A percentile compares a stretch with the other conserved stretches of the same genome.
These are phyloP conservation scores for Drosophila formosana DNA, from an alignment of 2,888 invertebrate genomes.

Conservation along the genomic window DNA sequence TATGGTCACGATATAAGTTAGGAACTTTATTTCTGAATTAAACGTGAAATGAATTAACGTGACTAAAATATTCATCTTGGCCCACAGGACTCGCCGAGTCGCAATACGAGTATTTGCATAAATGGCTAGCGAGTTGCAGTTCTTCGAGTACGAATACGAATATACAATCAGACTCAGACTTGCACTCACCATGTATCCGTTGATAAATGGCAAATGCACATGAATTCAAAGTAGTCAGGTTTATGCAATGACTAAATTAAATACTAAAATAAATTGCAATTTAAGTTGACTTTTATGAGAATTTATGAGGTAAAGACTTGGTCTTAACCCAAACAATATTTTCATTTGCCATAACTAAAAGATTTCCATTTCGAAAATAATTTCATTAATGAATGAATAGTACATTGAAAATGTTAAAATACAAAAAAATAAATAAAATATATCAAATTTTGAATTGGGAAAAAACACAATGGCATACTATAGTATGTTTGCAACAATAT, in stretches of 20 bases:
- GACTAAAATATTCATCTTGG: slow-evolving; percentile 78
- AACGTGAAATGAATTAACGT: slow-evolving; percentile 80
- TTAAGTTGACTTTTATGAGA: slow-evolving; percentile 44
- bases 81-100: slow-evolving; percentile 29
- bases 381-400: too few species aligned
- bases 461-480: too few species aligned
- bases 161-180: slow-evolving; percentile 2
- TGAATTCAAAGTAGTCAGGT: slow-evolving; percentile 67
- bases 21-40: slow-evolving; percentile 80
- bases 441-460: too few species aligned
- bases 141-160: slow-evolving; percentile 10
- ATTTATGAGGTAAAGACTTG: slow-evolving; percentile 12
- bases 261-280: slow-evolving; percentile 53
- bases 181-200: background rate
- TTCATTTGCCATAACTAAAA: background rate
- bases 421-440: too few species aligned
- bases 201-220: slow-evolving; percentile 45
- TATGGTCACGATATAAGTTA: slow-evolving; percentile 78
- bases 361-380: background rate
- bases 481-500: too few species aligned
- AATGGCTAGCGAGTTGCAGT: slow-evolving; percentile 21
- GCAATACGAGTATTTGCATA: slow-evolving; percentile 64
- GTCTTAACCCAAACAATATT: background rate
- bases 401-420: too few species aligned
- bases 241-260: slow-evolving; percentile 70